Evolutionary conservation across 1,140 invertebrate species (phyloP).

Genomic region (Chrysopa pallens): DNA sequence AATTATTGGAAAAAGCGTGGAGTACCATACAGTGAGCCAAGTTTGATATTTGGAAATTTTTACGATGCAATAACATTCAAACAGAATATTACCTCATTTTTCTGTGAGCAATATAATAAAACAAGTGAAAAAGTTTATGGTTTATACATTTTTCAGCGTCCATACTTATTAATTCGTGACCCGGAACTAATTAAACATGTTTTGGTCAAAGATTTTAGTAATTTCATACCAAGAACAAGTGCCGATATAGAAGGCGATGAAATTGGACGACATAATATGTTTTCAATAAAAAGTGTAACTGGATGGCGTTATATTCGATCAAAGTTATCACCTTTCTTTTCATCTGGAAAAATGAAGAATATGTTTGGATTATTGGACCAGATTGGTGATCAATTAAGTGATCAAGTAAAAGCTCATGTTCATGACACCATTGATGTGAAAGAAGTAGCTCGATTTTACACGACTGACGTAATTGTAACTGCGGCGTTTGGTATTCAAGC

Average conservation of each 20-base stretch:
- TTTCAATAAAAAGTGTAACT: conserved; percentile 10
- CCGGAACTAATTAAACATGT: conserved; percentile 33
- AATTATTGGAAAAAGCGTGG: conserved; percentile 25
- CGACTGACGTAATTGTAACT: conserved; percentile 36
- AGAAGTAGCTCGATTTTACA: conserved; percentile 28
- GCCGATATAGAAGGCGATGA: conserved; percentile 27
- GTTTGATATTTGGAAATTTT: conserved; percentile 19
- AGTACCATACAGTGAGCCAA: conserved; percentile 17
- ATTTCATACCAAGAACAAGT: conserved; percentile 31
- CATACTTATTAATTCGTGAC: conserved; percentile 23
- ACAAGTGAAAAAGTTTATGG: conserved; percentile 14
- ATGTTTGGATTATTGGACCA: conserved; percentile 21
- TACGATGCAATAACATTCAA: conserved; percentile 8
- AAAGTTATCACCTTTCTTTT: conserved; percentile 20
- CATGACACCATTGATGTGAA: conserved; percentile 19
- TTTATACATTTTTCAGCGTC: conserved; percentile 16
- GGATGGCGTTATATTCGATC: conserved; percentile 21
- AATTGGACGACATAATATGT: conserved; percentile 16
- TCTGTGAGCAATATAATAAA: conserved; percentile 13
- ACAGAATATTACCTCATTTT: conserved; percentile 7
- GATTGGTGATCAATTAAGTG: conserved; percentile 11
- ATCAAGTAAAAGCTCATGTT: conserved; percentile 2
- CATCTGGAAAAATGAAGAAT: conserved; percentile 21
- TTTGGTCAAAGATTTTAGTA: conserved; percentile 33
- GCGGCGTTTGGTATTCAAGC: conserved; percentile 36